Evolutionary conservation across 2,888 invertebrate genomes (phyloP), one percentile per base, ranked within the genome.

Genomic region (Eupithecia subumbrata): DNA sequence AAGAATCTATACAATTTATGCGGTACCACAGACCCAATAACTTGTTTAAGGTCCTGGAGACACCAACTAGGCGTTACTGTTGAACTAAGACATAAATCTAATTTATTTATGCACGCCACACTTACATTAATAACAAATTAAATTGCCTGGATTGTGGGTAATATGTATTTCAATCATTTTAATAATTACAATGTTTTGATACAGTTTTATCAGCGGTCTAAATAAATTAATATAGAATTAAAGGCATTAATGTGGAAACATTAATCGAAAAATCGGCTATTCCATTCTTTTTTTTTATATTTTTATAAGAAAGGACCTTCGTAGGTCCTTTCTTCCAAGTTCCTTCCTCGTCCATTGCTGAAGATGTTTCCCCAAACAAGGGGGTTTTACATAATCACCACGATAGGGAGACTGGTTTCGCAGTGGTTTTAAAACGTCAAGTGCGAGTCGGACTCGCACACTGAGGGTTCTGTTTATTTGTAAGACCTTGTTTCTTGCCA

Each of bases 81-180:
- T 60, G 70, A 64, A 72, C 74, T 72, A 52, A 77, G 79, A 77
- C 85, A 87, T 88, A 86, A 88, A 88, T 87, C 82, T 80, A 22
- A 68, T 71, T 78, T 84, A 82, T 86, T 87, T 85, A 87, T 87
- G 84, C 80, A 83, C 84, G 82, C 82, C 79, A 83, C 82, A 82
- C 81, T 84, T 83, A 82, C 84, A 87, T 87, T 87, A 86, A 85
- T 86, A 85, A 82, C 78, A 80, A 83, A 84, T 85, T 81, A 83
- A 86, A 84, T 85, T 84, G 83, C 79, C 80, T 80, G 76, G 72
- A 70, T 82, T 76, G 75, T 81, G 77, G 63, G 18, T 30, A 64
- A 64, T 64, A 83, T 80, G 84, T 56, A 56, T 84, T 84, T 83
- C 78, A 82, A 82, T 80, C 68, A 73, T 69, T 48, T 48, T n/a